Base-by-base conservation (phyloP, 1,140 invertebrate species). In the Drosophila watanabei region DNA sequence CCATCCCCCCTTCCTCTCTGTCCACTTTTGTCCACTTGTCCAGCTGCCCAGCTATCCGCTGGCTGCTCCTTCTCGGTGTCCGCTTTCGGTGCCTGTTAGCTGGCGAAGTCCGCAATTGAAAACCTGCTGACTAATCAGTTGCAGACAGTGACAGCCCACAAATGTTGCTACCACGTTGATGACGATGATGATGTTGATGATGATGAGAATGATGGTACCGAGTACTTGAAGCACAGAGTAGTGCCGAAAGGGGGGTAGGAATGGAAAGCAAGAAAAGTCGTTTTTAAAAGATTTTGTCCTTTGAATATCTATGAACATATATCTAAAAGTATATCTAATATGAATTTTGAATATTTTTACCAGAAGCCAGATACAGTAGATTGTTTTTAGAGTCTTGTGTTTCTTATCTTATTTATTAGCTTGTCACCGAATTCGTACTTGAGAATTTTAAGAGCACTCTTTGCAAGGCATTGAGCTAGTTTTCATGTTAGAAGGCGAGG, bases 61-160 rank as follows among this genome's bases (percentile, higher is more conserved):
- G 62, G 35, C 39, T 54, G 51, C 48, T 63, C 61, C 33, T 30
- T 32, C 43, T 54, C 16, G n/a, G 45, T 60, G 66, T 60, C 66
- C 45, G 49, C 43, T 51, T 39, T 41, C 43, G 33, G 1, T 45
- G 58, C 9, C 49, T 62, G 33, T 56, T 33, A 56, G 51, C 32
- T 48, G 43, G 49, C 48, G 43, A 57, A 57, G 35, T 45, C 37
- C 48, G 41, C 51, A 78, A 41, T 49, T 58, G 49, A 75, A 82
- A 82, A 85, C 58, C 63, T 85, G 82, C 82, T 85, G 82, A 86
- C 78, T 85, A 81, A 85, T 85, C 82, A 82, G 70, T 71, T 70
- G 79, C 83, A 86, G 49, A 68, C 75, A 82, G 48, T 80, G 79
- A 81, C 82, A 86, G 37, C 24, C 52, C 52, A 46, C 72, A 66